Conservation (phyloP, 2,797 vertebrate species). For the Sebastes wilsoni region DNA sequence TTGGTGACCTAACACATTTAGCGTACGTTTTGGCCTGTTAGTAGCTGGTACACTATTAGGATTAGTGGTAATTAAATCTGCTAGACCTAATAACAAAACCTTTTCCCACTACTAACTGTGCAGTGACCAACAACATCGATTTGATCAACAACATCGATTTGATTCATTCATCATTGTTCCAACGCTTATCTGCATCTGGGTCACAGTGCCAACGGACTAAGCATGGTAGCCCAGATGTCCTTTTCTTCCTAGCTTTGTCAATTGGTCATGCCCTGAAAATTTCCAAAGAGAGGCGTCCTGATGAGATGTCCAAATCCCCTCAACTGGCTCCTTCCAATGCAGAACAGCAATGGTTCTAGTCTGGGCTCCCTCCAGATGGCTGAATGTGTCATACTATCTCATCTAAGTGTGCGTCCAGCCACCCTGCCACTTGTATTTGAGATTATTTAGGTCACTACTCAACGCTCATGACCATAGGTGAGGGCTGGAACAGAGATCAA, state of each 20-base stretch:
- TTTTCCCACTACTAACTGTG: neutral
- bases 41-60: too few species aligned
- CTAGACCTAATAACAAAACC: neutral
- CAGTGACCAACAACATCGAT: neutral
- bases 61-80: neutral
- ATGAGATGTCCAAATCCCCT: neutral
- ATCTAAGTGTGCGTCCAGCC: neutral
- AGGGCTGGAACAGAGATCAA: neutral
- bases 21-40: too few species aligned
- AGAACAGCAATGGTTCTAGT: neutral
- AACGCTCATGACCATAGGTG: neutral
- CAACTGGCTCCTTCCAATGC: neutral
- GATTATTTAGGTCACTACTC: neutral
- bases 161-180: neutral
- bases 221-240: neutral
- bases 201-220: neutral
- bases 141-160: too few species aligned
- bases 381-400: rapidly evolving
- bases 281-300: neutral
- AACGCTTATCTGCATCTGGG: neutral
- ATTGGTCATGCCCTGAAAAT: neutral
- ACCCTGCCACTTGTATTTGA: neutral
- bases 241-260: neutral
- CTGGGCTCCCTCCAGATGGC: neutral
- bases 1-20: neutral